Evolutionary conservation across 2,888 invertebrate genomes (phyloP).

Genomic region (Eupsilia transversa): DNA sequence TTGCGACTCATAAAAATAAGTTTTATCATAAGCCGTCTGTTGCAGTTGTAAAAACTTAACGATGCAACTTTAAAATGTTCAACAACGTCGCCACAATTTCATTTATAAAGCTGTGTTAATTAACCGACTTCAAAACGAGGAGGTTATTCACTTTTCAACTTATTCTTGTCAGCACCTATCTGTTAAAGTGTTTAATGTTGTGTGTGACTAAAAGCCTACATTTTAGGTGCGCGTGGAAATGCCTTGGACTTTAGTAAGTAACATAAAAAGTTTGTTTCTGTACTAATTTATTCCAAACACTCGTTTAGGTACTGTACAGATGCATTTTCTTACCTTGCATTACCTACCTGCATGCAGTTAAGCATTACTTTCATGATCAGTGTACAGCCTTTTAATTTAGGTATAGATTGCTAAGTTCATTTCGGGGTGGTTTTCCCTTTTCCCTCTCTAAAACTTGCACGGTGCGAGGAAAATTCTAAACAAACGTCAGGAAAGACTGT

Average conservation of each 20-base stretch:
- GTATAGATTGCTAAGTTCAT: background rate
- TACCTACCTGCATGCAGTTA: background rate
- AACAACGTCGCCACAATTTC: constrained; percentile 36
- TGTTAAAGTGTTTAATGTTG: background rate
- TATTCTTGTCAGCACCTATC: constrained; percentile 30
- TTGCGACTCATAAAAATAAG: constrained; percentile 64
- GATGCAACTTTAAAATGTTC: constrained; percentile 59
- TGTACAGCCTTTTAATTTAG: background rate
- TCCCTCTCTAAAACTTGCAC: background rate
- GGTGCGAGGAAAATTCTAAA: background rate
- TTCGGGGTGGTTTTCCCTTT: background rate
- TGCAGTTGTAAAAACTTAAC: constrained; percentile 66
- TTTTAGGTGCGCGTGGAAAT: constrained; percentile 19
- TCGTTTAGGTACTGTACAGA: background rate
- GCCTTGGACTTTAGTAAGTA: constrained; percentile 7
- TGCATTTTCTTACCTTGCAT: background rate
- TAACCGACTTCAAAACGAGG: constrained; percentile 38
- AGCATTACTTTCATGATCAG: background rate
- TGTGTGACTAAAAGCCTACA: constrained; percentile 18
- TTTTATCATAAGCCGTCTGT: constrained; percentile 59
- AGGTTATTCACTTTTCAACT: constrained; percentile 56
- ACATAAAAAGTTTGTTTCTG: background rate
- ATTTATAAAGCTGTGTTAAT: constrained; percentile 52
- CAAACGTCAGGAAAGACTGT: constrained; percentile 5
- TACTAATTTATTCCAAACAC: background rate